Percentiles rank a stretch among this genome's conserved stretches.
These are phyloP conservation scores for Spea hammondii DNA, from an alignment of 2,797 vertebrate species.

Conservation along the genomic window DNA sequence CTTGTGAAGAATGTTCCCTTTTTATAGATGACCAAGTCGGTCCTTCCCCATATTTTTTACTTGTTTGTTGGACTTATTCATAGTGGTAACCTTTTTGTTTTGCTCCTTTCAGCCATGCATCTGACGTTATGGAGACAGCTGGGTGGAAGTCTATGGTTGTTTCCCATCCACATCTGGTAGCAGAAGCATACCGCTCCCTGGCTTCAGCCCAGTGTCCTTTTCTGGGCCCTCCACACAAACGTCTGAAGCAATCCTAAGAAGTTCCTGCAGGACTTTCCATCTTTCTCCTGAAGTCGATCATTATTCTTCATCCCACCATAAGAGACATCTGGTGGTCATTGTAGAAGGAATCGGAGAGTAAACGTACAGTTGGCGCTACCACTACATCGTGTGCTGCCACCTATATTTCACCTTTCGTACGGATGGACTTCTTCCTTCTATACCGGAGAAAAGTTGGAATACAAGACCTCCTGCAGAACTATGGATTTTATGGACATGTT, in stretches of 20 bases:
- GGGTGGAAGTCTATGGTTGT: constrained; percentile 98
- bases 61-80: no score
- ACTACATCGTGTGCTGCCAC: no score
- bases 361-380: no score
- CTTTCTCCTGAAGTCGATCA: constrained; percentile 40
- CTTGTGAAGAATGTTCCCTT: no score
- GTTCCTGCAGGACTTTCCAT: background rate
- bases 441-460: no score
- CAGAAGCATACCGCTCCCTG: constrained; percentile 93
- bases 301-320: background rate
- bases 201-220: constrained; percentile 97
- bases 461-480: no score
- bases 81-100: constrained; percentile 12
- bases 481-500: constrained; percentile 33
- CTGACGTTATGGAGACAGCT: constrained; percentile 96
- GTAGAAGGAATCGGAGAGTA: no score
- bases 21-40: no score
- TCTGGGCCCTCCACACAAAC: constrained; percentile 92
- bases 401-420: no score
- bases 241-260: constrained; percentile 95
- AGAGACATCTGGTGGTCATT: no score
- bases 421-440: no score
- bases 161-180: constrained; percentile 94
- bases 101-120: constrained; percentile 80
- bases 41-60: background rate